Conservation (phyloP, 2,888 invertebrate genomes). For the Lypha dubia region DNA sequence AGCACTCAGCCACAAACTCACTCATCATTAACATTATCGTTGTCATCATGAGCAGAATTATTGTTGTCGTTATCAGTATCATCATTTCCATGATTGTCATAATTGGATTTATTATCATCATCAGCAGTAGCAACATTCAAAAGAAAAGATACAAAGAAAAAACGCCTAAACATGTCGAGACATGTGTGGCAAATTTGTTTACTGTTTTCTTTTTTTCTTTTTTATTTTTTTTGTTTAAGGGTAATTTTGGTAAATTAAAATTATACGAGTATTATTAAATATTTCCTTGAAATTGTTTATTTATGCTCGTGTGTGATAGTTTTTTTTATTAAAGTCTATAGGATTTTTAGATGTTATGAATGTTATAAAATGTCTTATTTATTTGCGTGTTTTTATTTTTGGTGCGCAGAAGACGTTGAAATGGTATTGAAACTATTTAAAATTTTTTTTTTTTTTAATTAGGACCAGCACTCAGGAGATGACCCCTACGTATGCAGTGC, state of each 20-base stretch:
- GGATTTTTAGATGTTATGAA: too few species aligned
- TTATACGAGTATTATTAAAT: slow-evolving; percentile 52
- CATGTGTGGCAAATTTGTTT: slow-evolving; percentile 56
- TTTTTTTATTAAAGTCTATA: neutral
- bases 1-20: slow-evolving; percentile 26
- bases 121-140: neutral
- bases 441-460: too few species aligned
- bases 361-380: too few species aligned
- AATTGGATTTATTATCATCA: slow-evolving; percentile 71
- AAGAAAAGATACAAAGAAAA: neutral
- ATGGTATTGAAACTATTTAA: too few species aligned
- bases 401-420: too few species aligned
- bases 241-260: slow-evolving; percentile 59
- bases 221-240: slow-evolving; percentile 27
- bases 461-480: too few species aligned
- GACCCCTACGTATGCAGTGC: too few species aligned
- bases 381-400: too few species aligned
- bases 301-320: slow-evolving; percentile 16
- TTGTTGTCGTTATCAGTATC: slow-evolving; percentile 34
- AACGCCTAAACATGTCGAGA: neutral
- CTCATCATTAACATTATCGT: slow-evolving; percentile 42
- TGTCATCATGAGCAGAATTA: slow-evolving; percentile 41
- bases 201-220: slow-evolving; percentile 8
- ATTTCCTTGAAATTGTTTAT: slow-evolving; percentile 55
- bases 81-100: slow-evolving; percentile 63